Evolutionary conservation across 2,797 vertebrate species (phyloP), one percentile per base, ranked within the genome.

Genomic region (Chlorospingus flavigularis): DNA sequence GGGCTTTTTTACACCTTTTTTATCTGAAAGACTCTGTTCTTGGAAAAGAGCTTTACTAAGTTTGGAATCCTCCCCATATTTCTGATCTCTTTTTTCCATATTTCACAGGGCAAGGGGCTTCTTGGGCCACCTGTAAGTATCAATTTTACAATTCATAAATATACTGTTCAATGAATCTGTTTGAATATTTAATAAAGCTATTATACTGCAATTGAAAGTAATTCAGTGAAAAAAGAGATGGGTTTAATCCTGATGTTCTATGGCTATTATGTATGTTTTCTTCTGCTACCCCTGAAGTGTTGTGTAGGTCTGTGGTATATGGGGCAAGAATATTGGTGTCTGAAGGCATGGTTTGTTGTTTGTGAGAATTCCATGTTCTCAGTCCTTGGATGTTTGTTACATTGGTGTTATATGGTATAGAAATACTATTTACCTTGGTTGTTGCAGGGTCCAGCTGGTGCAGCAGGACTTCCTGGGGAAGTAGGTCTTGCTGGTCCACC

Each of bases 391-490:
- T 88, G 5, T n/a, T 76, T 70, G 26, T 81, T 62, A 21, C 8
- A 73, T 8, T 62, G 47, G 5, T 51, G 23, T 48, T 76, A 7
- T 24, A 11, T 60, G 4, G 17, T 70, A 47, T 94, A 85, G 62
- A 93, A 70, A 21, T 40, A 23, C 16, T 72, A 0, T 96, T 90
- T 86, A 78, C 65, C 58, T 75, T 94, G 35, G 63, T 95, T 95
- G 88, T 43, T 96, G 82, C 77, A 99, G 99, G 99, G 99, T 88
- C 97, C 98, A 90, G 98, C 98, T 25, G 99, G 99, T 79, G 98
- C 98, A 96, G 97, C 98, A 96, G 99, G 99, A 92, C 99, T 99
- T 97, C 97, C 96, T 0, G 99, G 99, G 78, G 98, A 99, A 97
- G 94, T 99, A 90, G 99, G 99, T 81, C 99, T 98, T 97, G 97